A percentile compares a stretch with the other conserved stretches of the same genome.
Evolutionary conservation across 1,140 invertebrate genomes (phyloP).

Genomic region (Ostrea edulis): DNA sequence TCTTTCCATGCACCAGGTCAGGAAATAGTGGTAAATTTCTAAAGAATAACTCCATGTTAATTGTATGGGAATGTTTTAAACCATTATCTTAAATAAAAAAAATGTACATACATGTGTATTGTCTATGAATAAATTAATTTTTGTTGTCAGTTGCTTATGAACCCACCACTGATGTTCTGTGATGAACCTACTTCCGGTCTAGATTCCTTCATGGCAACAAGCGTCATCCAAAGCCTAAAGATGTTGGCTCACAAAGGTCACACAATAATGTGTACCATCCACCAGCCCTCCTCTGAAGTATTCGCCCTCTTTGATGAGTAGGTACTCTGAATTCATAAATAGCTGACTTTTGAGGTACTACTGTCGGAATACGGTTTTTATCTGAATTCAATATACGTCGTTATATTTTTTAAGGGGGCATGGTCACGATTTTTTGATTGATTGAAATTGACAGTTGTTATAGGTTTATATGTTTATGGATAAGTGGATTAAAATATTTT

Average conservation of each 20-base stretch:
- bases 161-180: slow-evolving; percentile 97
- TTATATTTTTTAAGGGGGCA: background rate
- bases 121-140: background rate
- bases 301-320: slow-evolving; percentile 89
- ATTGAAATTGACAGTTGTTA: background rate
- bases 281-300: slow-evolving; percentile 96
- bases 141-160: slow-evolving; percentile 88
- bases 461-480: background rate
- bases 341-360: too few species aligned
- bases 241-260: slow-evolving; percentile 88
- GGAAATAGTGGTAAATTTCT: too few species aligned
- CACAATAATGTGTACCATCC: slow-evolving; percentile 96
- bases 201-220: slow-evolving; percentile 95
- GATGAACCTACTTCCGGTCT: slow-evolving; percentile 97
- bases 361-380: too few species aligned
- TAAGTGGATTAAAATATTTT: too few species aligned
- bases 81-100: too few species aligned
- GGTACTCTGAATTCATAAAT: slow-evolving; percentile 38
- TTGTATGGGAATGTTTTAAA: too few species aligned
- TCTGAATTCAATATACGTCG: too few species aligned
- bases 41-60: too few species aligned
- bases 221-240: slow-evolving; percentile 88
- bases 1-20: too few species aligned
- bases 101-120: too few species aligned
- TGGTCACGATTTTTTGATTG: background rate